Evolutionary conservation across 2,888 invertebrate genomes (phyloP), one percentile per base, ranked within the genome.

Genomic region (Ommatoiulus sabulosus): DNA sequence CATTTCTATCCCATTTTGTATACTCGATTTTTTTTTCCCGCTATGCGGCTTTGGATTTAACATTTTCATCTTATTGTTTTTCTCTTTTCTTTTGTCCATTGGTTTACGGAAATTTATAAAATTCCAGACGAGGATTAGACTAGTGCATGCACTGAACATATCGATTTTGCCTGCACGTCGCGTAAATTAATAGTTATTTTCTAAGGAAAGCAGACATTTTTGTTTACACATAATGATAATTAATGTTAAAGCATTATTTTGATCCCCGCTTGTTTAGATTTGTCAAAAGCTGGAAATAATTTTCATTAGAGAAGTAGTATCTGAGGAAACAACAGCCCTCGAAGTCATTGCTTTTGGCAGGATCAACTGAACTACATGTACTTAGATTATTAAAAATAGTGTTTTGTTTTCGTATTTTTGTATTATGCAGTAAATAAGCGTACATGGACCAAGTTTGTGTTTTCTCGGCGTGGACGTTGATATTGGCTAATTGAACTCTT

Each of bases 201-300:
- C 48, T 57, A 57, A 57, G 57, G n/a, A 57, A n/a, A n/a, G 57
- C 57, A n/a, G 57, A 15, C 5, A 10, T 15, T 57, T 57, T 57
- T 57, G n/a, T n/a, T 57, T n/a, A 57, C n/a, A 5, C 57, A 57
- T 57, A n/a, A 57, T 57, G 57, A 57, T 57, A 57, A 57, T 57
- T n/a, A n/a, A n/a, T n/a, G n/a, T n/a, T n/a, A 57, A 57, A 57
- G 57, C 8, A 57, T 57, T 57, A 57, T 57, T 12, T 52, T n/a
- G 57, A 57, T n/a, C n/a, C 57, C n/a, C 57, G 10, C n/a, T n/a
- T 57, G n/a, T 10, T 17, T 57, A 57, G n/a, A 17, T 57, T n/a
- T 57, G 57, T 57, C 57, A 57, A 57, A 57, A 57, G 15, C 57
- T 57, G 57, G 57, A 15, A 57, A 57, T 57, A 15, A 57, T 57